Conservation (phyloP, 1,140 invertebrate genomes). For the Drosophila burlai region DNA sequence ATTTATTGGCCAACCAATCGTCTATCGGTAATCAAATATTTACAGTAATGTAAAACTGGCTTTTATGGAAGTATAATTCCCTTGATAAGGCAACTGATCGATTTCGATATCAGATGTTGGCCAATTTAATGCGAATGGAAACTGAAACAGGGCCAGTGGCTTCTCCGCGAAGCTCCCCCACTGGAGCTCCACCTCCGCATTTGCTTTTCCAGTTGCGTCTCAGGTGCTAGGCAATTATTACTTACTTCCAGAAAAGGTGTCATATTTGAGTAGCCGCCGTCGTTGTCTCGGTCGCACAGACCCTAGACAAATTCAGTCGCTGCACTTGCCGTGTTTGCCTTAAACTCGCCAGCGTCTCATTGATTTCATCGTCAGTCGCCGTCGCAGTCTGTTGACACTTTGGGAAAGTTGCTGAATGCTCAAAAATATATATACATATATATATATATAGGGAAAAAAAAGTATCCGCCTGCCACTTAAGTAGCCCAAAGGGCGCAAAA, state of each 20-base stretch:
- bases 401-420: conserved; percentile 69
- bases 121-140: conserved; percentile 34
- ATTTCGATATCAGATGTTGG: conserved; percentile 26
- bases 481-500: conserved; percentile 55
- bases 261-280: conserved; percentile 48
- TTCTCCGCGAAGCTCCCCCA: no score
- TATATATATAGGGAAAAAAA: neutral
- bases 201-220: conserved; percentile 20
- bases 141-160: neutral
- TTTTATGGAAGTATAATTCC: conserved; percentile 35
- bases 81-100: conserved; percentile 18
- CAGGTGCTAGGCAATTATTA: conserved; percentile 47
- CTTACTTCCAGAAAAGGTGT: conserved; percentile 54
- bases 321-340: conserved; percentile 65
- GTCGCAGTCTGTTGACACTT: conserved; percentile 62
- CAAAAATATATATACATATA: conserved; percentile 37
- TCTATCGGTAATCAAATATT: conserved; percentile 35
- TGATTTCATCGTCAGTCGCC: conserved; percentile 24
- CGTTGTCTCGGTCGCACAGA: neutral
- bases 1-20: conserved; percentile 33
- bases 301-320: conserved; percentile 38
- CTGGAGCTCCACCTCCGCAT: neutral
- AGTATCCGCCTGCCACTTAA: conserved; percentile 65
- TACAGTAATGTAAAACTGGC: conserved; percentile 43
- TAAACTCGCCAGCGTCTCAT: conserved; percentile 36